phyloP scores from a whole-genome alignment of 2,113 vertebrate species.

The Hylia prasina region DNA sequence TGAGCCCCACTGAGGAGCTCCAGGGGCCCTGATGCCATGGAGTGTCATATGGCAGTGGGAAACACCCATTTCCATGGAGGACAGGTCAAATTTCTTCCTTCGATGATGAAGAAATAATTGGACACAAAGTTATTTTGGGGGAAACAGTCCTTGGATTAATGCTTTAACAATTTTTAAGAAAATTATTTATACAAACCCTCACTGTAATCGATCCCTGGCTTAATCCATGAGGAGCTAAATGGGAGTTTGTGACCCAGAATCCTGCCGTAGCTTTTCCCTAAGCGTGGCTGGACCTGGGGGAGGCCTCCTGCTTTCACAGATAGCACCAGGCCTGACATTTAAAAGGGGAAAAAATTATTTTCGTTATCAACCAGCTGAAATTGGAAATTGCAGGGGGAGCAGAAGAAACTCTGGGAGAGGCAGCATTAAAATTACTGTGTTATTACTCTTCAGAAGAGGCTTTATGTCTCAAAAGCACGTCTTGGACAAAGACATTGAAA shows the following conservation, averaged over 20 bases:
- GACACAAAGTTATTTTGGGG: neutral
- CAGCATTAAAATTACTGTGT: neutral
- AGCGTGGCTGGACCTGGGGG: accelerated
- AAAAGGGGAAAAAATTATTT: neutral
- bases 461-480: neutral
- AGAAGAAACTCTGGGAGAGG: neutral
- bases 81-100: neutral
- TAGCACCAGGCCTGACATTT: neutral
- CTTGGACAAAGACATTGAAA: neutral
- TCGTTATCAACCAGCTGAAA: neutral
- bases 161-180: neutral
- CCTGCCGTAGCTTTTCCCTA: neutral
- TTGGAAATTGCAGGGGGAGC: neutral
- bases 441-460: neutral
- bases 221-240: neutral
- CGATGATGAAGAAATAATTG: accelerated
- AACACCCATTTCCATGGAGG: neutral
- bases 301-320: neutral
- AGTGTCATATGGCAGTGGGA: accelerated
- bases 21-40: neutral
- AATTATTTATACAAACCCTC: neutral
- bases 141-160: neutral
- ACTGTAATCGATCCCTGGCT: neutral
- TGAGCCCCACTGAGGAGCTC: neutral
- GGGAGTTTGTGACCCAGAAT: neutral